phyloP scores from a whole-genome alignment of 2,113 vertebrate species.

The Heptranchias perlo region DNA sequence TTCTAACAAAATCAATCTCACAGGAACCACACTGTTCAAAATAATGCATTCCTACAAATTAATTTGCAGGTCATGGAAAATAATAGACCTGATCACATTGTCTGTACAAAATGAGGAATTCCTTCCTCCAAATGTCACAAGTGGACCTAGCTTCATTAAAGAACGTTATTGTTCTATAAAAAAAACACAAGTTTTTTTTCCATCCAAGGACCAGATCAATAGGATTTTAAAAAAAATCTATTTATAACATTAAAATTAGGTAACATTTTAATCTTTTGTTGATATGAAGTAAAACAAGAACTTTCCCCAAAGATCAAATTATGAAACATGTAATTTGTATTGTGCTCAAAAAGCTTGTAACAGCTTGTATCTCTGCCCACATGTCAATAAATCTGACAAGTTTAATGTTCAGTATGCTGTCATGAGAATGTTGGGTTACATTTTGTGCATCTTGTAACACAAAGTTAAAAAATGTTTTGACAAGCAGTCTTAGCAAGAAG shows the following conservation, averaged over 20 bases:
- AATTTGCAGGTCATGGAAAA: not conserved
- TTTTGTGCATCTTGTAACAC: not conserved
- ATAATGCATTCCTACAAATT: not conserved
- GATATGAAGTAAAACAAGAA: not conserved
- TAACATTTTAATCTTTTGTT: not conserved
- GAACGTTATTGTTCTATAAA: not conserved
- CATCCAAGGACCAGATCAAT: not conserved
- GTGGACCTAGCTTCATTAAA: not conserved
- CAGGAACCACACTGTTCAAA: not conserved
- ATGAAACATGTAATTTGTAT: not conserved
- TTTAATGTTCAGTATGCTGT: not conserved
- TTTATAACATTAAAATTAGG: not conserved
- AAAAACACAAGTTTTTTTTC: not conserved
- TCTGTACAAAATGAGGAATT: not conserved
- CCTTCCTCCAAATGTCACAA: not conserved
- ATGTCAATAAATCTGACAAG: slow-evolving; percentile 22
- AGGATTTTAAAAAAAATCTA: not conserved
- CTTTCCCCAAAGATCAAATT: too few relatives aligned
- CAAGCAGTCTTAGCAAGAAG: not conserved
- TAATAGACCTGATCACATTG: not conserved
- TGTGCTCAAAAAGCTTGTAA: not conserved
- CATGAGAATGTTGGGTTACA: slow-evolving; percentile 4
- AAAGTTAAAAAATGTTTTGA: slow-evolving; percentile 29
- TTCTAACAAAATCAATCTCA: not conserved
- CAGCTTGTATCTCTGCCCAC: not conserved